Base-by-base conservation (phyloP, 2,113 vertebrate species). In the Lanius ludovicianus region DNA sequence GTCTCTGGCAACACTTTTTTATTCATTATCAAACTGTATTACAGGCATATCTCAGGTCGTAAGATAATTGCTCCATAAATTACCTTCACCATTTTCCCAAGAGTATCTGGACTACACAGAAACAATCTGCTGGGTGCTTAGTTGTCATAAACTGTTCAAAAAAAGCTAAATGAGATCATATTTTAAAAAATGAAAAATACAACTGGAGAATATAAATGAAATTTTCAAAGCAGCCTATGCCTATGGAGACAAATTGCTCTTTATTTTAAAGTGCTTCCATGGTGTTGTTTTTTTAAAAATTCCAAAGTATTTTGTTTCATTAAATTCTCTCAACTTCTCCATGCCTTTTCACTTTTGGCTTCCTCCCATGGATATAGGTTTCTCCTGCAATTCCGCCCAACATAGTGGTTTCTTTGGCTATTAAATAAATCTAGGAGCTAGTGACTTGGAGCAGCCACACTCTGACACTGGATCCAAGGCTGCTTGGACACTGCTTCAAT, bases 111-210 rank as follows among this genome's bases (percentile, higher is more conserved):
- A 76, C 14, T 42, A 53, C 44, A 76, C 31, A 63, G 20, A 57
- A 68, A 57, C 22, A 75, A 68, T 39, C 18, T 59, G 6, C 46
- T 76, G 21, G 30, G 41, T 60, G 20, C 30, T 80, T 37, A 30
- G 19, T 21, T 84, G 30, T 76, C 11, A 3, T 13, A 56, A 87
- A 52, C 25, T 67, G 42, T 42, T 84, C 24, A 57, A 75, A 88
- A 87, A 49, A 67, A 53, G 6, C 50, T 59, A 82, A 63, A 15
- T 49, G 21, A 49, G n/a, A 64, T 59, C 3, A 81, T 87, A 73
- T 8, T 8, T 7, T 1, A 63, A 70, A 81, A 60, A 35, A 1
- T 0, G 0, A 75, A 85, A 76, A 11, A 59, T 20, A 33, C 7
- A 14, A 28, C 25, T 44, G n/a, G 42, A 71, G 33, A 76, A 56